Evolutionary conservation across 2,113 vertebrate species (phyloP).

Genomic region (Scomber japonicus): DNA sequence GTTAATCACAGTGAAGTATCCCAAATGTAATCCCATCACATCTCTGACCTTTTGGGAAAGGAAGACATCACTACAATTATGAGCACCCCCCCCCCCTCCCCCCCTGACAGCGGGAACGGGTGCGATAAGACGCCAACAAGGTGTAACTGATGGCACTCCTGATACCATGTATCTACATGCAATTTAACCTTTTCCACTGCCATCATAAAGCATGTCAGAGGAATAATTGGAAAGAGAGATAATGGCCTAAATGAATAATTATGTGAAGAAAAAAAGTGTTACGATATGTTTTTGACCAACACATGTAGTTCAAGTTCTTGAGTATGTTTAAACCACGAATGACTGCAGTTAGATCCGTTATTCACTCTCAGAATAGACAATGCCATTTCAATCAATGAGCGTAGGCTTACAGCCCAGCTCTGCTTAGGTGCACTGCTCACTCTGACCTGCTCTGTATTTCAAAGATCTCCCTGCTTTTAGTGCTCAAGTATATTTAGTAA

Average conservation of each 20-base stretch:
- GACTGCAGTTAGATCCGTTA: conserved; percentile 2
- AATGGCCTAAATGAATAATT: conserved; percentile 56
- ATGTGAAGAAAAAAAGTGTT: conserved; percentile 13
- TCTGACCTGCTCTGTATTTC: neutral
- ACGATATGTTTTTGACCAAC: conserved; percentile 13
- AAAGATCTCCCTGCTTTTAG: no score
- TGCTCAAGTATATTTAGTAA: no score
- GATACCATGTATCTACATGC: conserved; percentile 83
- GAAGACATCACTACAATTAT: conserved; percentile 90
- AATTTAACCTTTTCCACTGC: conserved; percentile 76
- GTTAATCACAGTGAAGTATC: conserved; percentile 87
- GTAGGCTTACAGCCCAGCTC: no score
- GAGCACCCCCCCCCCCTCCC: conserved; percentile 74
- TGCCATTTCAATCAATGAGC: neutral
- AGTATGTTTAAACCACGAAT: neutral
- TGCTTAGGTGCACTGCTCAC: no score
- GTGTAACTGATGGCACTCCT: conserved; percentile 87
- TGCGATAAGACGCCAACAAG: conserved; percentile 88
- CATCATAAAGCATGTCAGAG: conserved; percentile 59
- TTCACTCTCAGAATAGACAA: neutral
- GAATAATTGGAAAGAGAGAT: conserved; percentile 63
- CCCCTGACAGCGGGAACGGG: conserved; percentile 87
- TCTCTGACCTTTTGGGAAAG: conserved; percentile 88
- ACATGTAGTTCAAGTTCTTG: neutral
- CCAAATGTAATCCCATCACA: conserved; percentile 90